A percentile compares a stretch with the other conserved stretches of the same genome.
Evolutionary conservation across 2,113 vertebrate species (phyloP).

Genomic region (Parotia lawesii): DNA sequence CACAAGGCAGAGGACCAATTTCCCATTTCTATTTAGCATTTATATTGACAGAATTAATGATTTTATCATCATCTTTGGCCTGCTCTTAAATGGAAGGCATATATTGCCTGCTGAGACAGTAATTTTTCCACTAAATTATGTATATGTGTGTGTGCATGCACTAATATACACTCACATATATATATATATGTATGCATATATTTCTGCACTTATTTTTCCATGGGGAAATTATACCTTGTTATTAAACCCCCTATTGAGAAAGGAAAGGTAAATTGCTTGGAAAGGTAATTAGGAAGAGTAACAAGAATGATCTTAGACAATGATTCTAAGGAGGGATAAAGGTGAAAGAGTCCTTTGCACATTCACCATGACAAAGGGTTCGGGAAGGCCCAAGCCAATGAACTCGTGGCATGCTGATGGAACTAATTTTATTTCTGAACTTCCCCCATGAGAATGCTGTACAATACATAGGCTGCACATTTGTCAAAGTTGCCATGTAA

Average conservation of each 20-base stretch:
- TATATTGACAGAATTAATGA: constrained; percentile 80
- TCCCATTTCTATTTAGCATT: constrained; percentile 79
- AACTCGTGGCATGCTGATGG: neutral
- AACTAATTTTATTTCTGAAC: constrained; percentile 41
- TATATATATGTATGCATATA: neutral
- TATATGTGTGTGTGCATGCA: neutral
- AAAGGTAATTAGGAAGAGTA: constrained; percentile 10
- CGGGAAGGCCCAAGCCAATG: constrained; percentile 9
- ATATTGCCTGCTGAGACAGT: constrained; percentile 18
- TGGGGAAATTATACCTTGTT: neutral
- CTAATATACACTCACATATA: neutral
- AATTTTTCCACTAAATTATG: constrained; percentile 24
- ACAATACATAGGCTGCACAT: constrained; percentile 27
- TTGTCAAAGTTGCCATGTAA: constrained; percentile 34
- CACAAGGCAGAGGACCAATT: constrained; percentile 71
- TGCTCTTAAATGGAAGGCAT: constrained; percentile 65
- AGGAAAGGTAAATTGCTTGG: neutral
- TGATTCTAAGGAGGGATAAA: constrained; percentile 5
- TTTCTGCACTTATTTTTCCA: neutral
- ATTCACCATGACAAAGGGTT: constrained; percentile 6
- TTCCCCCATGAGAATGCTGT: constrained; percentile 16
- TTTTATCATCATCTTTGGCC: constrained; percentile 72
- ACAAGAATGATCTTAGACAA: neutral
- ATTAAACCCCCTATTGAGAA: constrained; percentile 5
- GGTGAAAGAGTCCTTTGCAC: constrained; percentile 3